These are phyloP conservation scores for Campaea margaritaria DNA, from an alignment of 2,888 invertebrate genomes.

Conservation along the genomic window DNA sequence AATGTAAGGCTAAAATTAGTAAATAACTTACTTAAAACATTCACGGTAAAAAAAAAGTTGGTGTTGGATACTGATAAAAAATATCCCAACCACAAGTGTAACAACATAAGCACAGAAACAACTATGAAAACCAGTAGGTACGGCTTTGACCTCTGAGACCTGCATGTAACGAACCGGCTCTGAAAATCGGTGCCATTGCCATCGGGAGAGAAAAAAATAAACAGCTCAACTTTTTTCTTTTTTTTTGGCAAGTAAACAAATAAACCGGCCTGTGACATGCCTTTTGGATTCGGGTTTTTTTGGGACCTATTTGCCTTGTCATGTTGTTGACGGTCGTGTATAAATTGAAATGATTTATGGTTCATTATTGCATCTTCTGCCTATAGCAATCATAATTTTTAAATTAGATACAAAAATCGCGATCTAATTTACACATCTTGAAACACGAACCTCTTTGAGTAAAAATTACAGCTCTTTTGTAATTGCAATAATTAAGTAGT, in stretches of 20 bases:
- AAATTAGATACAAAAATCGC: too few species aligned
- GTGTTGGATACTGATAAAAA: neutral
- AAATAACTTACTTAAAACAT: neutral
- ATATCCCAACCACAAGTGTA: neutral
- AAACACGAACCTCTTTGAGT: too few species aligned
- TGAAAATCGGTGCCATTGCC: constrained; percentile 66
- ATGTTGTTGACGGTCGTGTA: too few species aligned
- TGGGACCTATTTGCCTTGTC: too few species aligned
- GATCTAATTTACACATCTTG: too few species aligned
- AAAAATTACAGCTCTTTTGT: too few species aligned
- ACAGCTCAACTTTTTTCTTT: constrained; percentile 19
- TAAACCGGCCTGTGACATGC: constrained; percentile 33
- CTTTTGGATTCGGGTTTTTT: too few species aligned
- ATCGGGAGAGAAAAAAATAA: constrained; percentile 31
- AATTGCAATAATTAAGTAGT: too few species aligned
- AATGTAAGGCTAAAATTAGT: too few species aligned
- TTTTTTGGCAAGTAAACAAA: constrained; percentile 35
- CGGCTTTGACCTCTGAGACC: constrained; percentile 58
- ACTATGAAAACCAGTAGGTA: constrained; percentile 45
- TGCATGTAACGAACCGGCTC: constrained; percentile 50
- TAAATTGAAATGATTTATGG: too few species aligned
- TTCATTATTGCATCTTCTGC: too few species aligned
- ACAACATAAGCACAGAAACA: constrained; percentile 21
- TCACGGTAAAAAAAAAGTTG: neutral
- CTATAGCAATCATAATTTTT: too few species aligned